Evolutionary conservation across 2,888 invertebrate species (phyloP), one percentile per base, ranked within the genome.

Genomic region (Melangyna quadrimaculata): DNA sequence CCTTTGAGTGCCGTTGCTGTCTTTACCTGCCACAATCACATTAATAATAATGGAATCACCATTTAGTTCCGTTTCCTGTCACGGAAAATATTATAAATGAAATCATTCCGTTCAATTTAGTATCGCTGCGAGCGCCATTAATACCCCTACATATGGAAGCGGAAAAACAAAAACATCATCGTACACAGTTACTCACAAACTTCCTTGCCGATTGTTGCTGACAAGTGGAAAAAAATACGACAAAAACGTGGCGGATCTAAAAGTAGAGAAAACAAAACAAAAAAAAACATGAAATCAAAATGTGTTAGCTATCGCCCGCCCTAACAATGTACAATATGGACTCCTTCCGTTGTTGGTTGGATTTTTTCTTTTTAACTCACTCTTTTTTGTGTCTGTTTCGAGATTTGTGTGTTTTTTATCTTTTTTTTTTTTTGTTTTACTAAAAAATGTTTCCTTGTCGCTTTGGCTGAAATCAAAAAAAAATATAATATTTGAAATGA

Each of bases 21-120:
- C 48, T 24, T 67, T 37, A 67, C 67, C 67, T 67, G 67, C 55
- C 63, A 40, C 73, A 65, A 82, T 63, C 74, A 43, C 59, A 77
- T 79, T 75, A 79, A 83, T 79, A 84, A 75, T 79, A 84, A 84
- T 75, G 55, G 67, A 79, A 84, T 79, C 79, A 84, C 79, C 74
- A 59, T 79, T 79, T 79, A 79, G 71, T 75, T 84, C 79, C 79
- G 79, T 40, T 84, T 74, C 71, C 79, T 67, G 83, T 71, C 83
- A 71, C 71, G 70, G 57, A 83, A 73, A 73, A 78, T 73, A 70
- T 78, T 79, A 79, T 59, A 48, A 71, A 59, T 71, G 79, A 59
- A 79, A 71, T 71, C 79, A 71, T 84, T 70, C 45, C 67, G 74
- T 61, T 84, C 74, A 79, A 79, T 84, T 84, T 79, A 59, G 75